Evolutionary conservation across 2,888 invertebrate species (phyloP), one percentile per base, ranked within the genome.

Genomic region (Lissonota sp.): DNA sequence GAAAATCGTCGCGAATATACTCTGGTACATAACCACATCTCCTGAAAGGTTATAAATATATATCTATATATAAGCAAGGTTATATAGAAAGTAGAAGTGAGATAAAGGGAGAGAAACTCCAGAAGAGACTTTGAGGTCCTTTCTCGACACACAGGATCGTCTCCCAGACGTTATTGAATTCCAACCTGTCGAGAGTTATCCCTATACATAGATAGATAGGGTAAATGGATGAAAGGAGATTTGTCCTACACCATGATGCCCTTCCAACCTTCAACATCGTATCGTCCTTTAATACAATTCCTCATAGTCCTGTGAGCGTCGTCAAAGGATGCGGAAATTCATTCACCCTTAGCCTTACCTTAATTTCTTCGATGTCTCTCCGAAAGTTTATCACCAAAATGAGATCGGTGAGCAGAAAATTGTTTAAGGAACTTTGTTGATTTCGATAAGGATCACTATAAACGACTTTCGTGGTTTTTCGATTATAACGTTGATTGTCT

Each of bases 141-240:
- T 73, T 69, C 79, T 57, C 63, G 57, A 67, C 66, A 46, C 44
- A 69, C 40, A 49, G 26, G 26, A 26, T 49, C 40, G 63, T 66
- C 64, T 12, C 40, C 40, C 70, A 58, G 79, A 76, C 76, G 66
- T 79, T 82, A 79, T 82, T 82, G 82, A 80, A 82, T 82, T 82
- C 76, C 76, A 49, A 60, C 57, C 69, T 69, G 79, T 82, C 76
- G 75, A 58, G 72, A 67, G 62, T 82, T 82, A 76, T 82, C 76
- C 58, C 79, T 67, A 75, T 79, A 76, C 64, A 26, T 26, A 26
- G 1, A 26, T 63, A 57, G 72, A 69, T 64, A 64, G 64, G 69
- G 64, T 49, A 73, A 79, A 80, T 79, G 72, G 76, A 73, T 73
- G 76, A 79, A 79, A 55, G 63, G 37, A 69, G 63, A 79, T 73